A percentile compares a stretch with the other conserved stretches of the same genome.
phyloP scores from a whole-genome alignment of 2,888 invertebrate genomes.

The Cremastinae sp. region DNA sequence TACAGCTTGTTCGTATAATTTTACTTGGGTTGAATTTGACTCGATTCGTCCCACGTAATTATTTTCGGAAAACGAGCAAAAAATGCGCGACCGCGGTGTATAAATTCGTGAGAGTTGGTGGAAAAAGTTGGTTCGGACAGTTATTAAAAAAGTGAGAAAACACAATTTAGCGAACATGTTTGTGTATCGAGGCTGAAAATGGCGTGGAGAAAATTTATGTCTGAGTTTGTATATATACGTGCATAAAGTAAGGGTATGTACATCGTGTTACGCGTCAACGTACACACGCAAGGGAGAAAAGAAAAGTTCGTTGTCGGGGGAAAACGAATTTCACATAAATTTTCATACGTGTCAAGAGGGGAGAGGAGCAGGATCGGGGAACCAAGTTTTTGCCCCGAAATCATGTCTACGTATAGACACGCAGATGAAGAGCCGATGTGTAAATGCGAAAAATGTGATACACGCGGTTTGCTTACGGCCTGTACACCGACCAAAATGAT shows the following conservation, averaged over 20 bases:
- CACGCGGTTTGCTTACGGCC: slow-evolving; percentile 51
- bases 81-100: too few relatives aligned
- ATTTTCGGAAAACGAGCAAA: too few relatives aligned
- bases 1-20: too few relatives aligned
- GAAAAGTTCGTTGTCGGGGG: neutral
- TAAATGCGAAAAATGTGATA: slow-evolving; percentile 58
- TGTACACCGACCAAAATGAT: slow-evolving; percentile 49
- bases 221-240: neutral
- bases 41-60: too few relatives aligned
- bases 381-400: slow-evolving; percentile 31
- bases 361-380: neutral
- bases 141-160: too few relatives aligned
- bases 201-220: too few relatives aligned
- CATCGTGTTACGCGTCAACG: slow-evolving; percentile 6
- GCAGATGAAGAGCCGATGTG: slow-evolving; percentile 35
- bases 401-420: neutral
- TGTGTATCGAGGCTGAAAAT: too few relatives aligned
- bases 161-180: too few relatives aligned
- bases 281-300: slow-evolving; percentile 3
- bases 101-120: too few relatives aligned
- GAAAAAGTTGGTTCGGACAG: too few relatives aligned
- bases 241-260: neutral
- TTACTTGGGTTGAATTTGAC: too few relatives aligned
- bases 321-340: slow-evolving; percentile 58
- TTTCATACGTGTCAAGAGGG: slow-evolving; percentile 51